phyloP scores from a whole-genome alignment of 1,140 invertebrate genomes.

The Lordiphosa mommai region DNA sequence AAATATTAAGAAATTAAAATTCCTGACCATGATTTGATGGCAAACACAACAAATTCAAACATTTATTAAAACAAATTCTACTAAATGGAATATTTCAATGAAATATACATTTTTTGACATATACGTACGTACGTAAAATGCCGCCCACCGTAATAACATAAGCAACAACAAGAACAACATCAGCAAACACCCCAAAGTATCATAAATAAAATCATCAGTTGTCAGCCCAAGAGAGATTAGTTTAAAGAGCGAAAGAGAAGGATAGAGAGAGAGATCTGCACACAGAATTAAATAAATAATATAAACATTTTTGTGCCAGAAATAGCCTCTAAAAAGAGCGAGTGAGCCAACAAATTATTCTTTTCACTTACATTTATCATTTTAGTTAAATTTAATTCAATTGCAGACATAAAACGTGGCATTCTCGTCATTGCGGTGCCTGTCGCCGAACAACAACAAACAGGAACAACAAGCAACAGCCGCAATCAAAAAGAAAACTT shows the following conservation, averaged over 20 bases:
- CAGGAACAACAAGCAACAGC: constrained; percentile 27
- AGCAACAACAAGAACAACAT: neutral
- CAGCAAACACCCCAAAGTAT: constrained; percentile 8
- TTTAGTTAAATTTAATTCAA: constrained; percentile 68
- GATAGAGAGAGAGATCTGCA: constrained; percentile 13
- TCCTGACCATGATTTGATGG: too few species aligned
- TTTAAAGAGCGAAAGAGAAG: constrained; percentile 3
- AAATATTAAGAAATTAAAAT: too few species aligned
- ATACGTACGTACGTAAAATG: neutral
- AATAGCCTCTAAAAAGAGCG: constrained; percentile 38
- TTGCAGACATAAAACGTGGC: constrained; percentile 48
- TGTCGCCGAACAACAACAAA: constrained; percentile 46
- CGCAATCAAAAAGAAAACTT: constrained; percentile 40
- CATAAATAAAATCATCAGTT: constrained; percentile 73
- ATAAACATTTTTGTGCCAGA: constrained; percentile 40
- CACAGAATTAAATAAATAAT: constrained; percentile 63
- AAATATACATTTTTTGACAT: neutral
- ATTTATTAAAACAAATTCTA: too few species aligned
- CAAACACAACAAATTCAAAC: too few species aligned
- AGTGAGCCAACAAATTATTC: constrained; percentile 30
- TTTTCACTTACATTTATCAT: constrained; percentile 40
- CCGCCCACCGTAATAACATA: neutral
- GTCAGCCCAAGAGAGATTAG: constrained; percentile 47
- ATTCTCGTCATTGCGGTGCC: constrained; percentile 52
- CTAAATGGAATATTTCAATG: neutral